phyloP scores from a whole-genome alignment of 2,888 invertebrate species.

The Drosophila subsilvestris region DNA sequence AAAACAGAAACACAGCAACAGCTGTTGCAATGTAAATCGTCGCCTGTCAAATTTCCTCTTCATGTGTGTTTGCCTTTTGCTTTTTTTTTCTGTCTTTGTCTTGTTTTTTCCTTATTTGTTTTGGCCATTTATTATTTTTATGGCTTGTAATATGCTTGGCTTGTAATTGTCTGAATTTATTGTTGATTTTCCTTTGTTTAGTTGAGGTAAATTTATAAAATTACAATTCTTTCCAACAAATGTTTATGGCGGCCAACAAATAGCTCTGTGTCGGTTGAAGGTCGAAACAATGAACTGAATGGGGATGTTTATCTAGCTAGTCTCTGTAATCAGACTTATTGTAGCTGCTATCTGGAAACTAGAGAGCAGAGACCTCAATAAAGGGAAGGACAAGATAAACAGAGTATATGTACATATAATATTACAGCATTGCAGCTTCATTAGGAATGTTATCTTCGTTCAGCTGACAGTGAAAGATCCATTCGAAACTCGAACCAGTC shows the following conservation, averaged over 20 bases:
- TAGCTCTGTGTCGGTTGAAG: conserved; percentile 6
- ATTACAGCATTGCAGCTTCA: neutral
- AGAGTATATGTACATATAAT: neutral
- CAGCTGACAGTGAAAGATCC: neutral
- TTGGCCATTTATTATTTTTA: conserved; percentile 16
- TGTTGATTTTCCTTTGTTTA: conserved; percentile 13
- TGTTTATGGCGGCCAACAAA: neutral
- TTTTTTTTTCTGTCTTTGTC: neutral
- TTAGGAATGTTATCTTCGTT: neutral
- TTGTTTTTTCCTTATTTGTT: conserved; percentile 9
- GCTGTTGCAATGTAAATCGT: conserved; percentile 68
- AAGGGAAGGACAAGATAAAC: neutral
- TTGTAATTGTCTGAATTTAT: conserved; percentile 53
- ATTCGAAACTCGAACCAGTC: no score
- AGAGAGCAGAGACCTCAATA: neutral
- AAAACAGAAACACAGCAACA: conserved; percentile 21
- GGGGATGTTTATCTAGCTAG: neutral
- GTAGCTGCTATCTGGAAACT: neutral
- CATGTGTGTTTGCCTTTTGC: conserved; percentile 19
- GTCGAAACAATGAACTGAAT: conserved; percentile 5
- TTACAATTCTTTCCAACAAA: conserved; percentile 4
- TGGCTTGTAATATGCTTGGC: conserved; percentile 11
- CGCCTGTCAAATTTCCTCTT: conserved; percentile 67
- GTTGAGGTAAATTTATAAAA: conserved; percentile 20
- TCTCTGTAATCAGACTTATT: neutral